phyloP scores from a whole-genome alignment of 2,797 vertebrate genomes.

The Odontamblyopus rebecca region DNA sequence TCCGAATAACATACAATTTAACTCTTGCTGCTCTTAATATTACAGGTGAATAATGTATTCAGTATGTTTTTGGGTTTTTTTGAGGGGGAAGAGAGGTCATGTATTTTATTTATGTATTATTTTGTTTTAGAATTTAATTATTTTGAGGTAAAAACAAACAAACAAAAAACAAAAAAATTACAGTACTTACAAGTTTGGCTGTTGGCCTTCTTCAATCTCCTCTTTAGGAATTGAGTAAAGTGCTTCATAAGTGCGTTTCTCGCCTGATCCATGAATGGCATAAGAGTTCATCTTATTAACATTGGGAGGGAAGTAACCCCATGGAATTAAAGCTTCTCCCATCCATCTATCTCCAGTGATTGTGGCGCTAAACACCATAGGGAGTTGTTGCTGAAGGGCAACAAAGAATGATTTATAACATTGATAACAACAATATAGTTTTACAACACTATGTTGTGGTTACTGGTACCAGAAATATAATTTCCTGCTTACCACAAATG shows the following conservation, averaged over 20 bases:
- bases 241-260: slow-evolving; percentile 67
- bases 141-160: not conserved
- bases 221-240: slow-evolving; percentile 73
- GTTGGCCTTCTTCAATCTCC: slow-evolving; percentile 63
- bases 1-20: not conserved
- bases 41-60: no score
- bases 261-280: slow-evolving; percentile 74
- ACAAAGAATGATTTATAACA: not conserved
- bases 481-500: slow-evolving; percentile 81
- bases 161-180: no score
- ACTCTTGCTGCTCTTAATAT: not conserved
- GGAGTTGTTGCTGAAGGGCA: slow-evolving; percentile 75
- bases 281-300: slow-evolving; percentile 81
- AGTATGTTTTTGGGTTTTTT: no score
- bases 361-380: slow-evolving; percentile 66
- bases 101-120: not conserved
- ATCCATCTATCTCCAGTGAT: slow-evolving; percentile 62
- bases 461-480: not conserved
- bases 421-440: not conserved
- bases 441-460: not conserved
- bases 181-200: slow-evolving; percentile 75
- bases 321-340: slow-evolving; percentile 70
- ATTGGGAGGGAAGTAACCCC: slow-evolving; percentile 75
- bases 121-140: not conserved
- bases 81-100: no score